These are phyloP conservation scores for Borostomias antarcticus DNA, from an alignment of 2,797 vertebrate species.

Conservation along the genomic window DNA sequence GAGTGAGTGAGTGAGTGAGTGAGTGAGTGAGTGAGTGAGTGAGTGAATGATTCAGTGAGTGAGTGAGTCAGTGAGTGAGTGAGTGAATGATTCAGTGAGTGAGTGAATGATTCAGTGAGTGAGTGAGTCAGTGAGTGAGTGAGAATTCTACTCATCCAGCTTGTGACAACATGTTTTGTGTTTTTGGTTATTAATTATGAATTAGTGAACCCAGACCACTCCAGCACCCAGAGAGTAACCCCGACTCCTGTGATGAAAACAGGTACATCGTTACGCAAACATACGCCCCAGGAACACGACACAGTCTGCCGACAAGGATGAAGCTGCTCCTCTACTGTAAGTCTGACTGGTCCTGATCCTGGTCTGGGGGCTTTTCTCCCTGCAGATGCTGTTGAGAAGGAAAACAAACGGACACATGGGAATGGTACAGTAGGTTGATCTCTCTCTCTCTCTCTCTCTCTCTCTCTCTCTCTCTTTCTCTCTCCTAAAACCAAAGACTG, in stretches of 20 bases:
- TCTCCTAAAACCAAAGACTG: background rate
- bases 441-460: no score
- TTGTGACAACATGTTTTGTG: background rate
- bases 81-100: no score
- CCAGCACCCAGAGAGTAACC: background rate
- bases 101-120: conserved; percentile 4
- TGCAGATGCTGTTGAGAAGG: conserved; percentile 32
- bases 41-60: conserved; percentile 2
- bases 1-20: background rate
- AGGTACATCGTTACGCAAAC: conserved; percentile 19
- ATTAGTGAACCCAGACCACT: conserved; percentile 18
- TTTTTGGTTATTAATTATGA: background rate
- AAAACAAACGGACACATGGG: conserved; percentile 13
- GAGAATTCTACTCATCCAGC: no score
- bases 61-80: conserved; percentile 8
- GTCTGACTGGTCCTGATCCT: background rate
- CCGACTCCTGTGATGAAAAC: conserved; percentile 18
- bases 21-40: background rate
- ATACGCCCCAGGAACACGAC: background rate
- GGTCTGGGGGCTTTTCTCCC: background rate
- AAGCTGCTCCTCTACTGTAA: background rate
- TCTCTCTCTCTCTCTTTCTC: background rate
- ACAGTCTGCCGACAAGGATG: background rate
- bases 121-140: conserved; percentile 8
- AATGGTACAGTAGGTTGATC: background rate